These are phyloP conservation scores for Tragelaphus scriptus DNA, from an alignment of 2,113 vertebrate species.

Conservation along the genomic window DNA sequence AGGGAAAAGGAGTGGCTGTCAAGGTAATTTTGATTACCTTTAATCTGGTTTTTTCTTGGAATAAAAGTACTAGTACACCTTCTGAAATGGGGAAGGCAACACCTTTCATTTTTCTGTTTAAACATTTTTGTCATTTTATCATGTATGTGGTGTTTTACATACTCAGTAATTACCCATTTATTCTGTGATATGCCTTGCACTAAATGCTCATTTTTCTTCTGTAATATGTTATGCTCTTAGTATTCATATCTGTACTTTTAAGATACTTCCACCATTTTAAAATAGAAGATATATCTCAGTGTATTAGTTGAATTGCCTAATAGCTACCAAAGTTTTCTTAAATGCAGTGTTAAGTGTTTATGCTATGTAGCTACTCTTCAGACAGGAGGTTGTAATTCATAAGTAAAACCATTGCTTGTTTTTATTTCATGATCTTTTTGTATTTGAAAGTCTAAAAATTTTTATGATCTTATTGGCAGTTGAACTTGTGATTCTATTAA, in stretches of 20 bases:
- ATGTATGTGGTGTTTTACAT: background rate
- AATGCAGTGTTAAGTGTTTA: background rate
- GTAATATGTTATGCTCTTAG: background rate
- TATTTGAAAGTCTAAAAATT: slow-evolving; percentile 2
- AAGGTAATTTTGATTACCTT: slow-evolving; percentile 82
- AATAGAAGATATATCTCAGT: background rate
- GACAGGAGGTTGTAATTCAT: background rate
- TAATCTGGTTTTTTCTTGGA: background rate
- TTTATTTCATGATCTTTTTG: background rate
- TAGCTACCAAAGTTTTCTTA: background rate
- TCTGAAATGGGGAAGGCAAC: background rate
- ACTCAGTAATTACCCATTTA: background rate
- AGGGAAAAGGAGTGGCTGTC: slow-evolving; percentile 91
- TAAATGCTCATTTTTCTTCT: background rate
- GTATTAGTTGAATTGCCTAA: background rate
- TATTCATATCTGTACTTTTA: background rate
- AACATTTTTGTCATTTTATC: background rate
- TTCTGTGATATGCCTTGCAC: background rate
- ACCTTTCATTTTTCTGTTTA: background rate
- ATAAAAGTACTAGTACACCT: background rate
- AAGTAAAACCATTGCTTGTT: background rate
- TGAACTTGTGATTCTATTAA: background rate
- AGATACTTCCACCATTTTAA: background rate
- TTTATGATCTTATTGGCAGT: background rate
- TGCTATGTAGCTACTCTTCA: background rate